These are phyloP conservation scores for Brachionus asplanchnoidis DNA, from an alignment of 1,140 invertebrate species.

Conservation along the genomic window DNA sequence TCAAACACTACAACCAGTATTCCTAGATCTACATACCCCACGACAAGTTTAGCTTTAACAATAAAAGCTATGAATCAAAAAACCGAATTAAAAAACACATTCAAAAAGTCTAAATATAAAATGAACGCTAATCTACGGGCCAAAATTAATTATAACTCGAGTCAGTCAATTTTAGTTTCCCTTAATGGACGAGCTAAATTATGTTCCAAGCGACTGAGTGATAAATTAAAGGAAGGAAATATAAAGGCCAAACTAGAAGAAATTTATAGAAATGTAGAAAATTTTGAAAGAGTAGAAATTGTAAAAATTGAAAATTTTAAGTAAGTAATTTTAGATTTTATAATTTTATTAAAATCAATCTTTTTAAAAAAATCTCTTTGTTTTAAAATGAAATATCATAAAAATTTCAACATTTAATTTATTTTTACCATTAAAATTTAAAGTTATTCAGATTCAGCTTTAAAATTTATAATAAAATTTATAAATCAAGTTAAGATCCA, in stretches of 20 bases:
- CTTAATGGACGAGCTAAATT: background rate
- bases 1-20: background rate
- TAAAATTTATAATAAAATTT: too few species aligned
- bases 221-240: background rate
- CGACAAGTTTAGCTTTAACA: background rate
- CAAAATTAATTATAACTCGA: background rate
- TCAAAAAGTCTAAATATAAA: background rate
- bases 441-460: too few species aligned
- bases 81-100: background rate
- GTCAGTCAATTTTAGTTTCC: background rate
- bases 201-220: background rate
- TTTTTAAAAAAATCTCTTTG: too few species aligned
- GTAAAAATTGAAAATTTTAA: constrained; percentile 13
- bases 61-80: constrained; percentile 16
- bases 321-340: background rate
- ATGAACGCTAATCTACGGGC: background rate
- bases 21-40: background rate
- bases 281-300: constrained; percentile 37
- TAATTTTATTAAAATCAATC: background rate
- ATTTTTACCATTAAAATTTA: too few species aligned
- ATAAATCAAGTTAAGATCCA: too few species aligned
- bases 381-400: too few species aligned
- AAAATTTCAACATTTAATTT: too few species aligned
- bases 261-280: background rate
- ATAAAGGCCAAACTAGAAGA: background rate